A percentile compares a stretch with the other conserved stretches of the same genome.
Conservation (phyloP, 2,113 vertebrate genomes). For the Xyliphius kryptos region DNA sequence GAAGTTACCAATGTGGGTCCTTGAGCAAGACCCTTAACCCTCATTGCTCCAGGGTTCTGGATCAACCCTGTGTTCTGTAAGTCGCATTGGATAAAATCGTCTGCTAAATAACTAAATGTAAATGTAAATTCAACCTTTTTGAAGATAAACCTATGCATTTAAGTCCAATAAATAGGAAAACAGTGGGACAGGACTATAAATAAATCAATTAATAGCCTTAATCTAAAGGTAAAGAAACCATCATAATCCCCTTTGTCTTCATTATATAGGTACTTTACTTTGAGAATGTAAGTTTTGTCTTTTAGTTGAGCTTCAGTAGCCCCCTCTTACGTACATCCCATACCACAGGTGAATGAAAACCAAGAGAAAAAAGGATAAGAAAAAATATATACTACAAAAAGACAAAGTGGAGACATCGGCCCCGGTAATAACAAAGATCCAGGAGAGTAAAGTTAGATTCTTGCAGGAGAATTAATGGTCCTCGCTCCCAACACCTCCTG, state of each 20-base stretch:
- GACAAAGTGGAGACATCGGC: slow-evolving; percentile 10
- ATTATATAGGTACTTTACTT: slow-evolving; percentile 2
- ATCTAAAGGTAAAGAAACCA: slow-evolving; percentile 8
- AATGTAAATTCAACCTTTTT: slow-evolving; percentile 1
- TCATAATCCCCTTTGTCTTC: slow-evolving; percentile 17
- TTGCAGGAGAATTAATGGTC: slow-evolving; percentile 36
- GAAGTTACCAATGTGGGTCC: too few relatives aligned
- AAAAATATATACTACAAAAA: not conserved
- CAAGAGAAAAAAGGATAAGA: not conserved
- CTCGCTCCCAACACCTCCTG: slow-evolving; percentile 18
- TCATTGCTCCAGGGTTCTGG: too few relatives aligned
- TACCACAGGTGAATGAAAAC: slow-evolving; percentile 16
- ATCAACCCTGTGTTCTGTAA: too few relatives aligned
- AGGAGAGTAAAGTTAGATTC: slow-evolving; percentile 8
- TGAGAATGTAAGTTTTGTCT: slow-evolving; percentile 15
- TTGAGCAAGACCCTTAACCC: too few relatives aligned
- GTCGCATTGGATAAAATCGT: too few relatives aligned
- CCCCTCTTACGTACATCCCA: slow-evolving; percentile 8
- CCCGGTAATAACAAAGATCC: slow-evolving; percentile 21
- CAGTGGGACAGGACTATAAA: not conserved
- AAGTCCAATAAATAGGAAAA: not conserved
- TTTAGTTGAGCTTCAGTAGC: slow-evolving; percentile 27
- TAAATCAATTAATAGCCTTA: slow-evolving; percentile 14
- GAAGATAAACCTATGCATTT: not conserved
- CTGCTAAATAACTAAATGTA: not conserved